A percentile compares a stretch with the other conserved stretches of the same genome.
Evolutionary conservation across 1,140 invertebrate genomes (phyloP).

Genomic region (Mycetomoellerius zeteki): DNA sequence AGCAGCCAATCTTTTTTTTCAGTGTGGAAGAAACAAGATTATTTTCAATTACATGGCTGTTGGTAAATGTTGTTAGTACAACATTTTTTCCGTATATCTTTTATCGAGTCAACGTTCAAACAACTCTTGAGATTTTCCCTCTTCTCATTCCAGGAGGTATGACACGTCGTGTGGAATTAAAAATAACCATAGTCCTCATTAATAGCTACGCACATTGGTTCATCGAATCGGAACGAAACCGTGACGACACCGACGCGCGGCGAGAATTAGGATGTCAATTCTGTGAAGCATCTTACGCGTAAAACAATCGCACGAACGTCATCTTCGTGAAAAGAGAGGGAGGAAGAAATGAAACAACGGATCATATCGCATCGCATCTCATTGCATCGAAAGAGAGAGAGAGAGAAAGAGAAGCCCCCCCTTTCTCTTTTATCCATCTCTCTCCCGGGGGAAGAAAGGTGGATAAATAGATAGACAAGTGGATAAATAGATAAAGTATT

Average conservation of each 20-base stretch:
- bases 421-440: too few species aligned
- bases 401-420: too few species aligned
- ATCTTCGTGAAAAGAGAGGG: not conserved
- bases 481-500: too few species aligned
- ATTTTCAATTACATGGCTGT: too few species aligned
- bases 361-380: not conserved
- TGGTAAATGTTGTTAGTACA: too few species aligned
- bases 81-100: too few species aligned
- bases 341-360: not conserved
- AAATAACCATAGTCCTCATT: conserved; percentile 72
- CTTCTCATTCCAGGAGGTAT: not conserved
- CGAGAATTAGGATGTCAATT: not conserved
- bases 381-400: too few species aligned
- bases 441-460: too few species aligned
- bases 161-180: conserved; percentile 55
- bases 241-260: not conserved
- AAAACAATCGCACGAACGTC: conserved; percentile 5
- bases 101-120: conserved; percentile 19
- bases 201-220: conserved; percentile 54
- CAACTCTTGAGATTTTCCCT: conserved; percentile 44
- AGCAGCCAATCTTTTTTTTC: too few species aligned
- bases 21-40: too few species aligned
- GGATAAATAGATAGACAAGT: too few species aligned
- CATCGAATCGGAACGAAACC: not conserved
- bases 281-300: not conserved